Base-by-base conservation (phyloP, 1,140 invertebrate genomes). In the Medauroidea extradentata region DNA sequence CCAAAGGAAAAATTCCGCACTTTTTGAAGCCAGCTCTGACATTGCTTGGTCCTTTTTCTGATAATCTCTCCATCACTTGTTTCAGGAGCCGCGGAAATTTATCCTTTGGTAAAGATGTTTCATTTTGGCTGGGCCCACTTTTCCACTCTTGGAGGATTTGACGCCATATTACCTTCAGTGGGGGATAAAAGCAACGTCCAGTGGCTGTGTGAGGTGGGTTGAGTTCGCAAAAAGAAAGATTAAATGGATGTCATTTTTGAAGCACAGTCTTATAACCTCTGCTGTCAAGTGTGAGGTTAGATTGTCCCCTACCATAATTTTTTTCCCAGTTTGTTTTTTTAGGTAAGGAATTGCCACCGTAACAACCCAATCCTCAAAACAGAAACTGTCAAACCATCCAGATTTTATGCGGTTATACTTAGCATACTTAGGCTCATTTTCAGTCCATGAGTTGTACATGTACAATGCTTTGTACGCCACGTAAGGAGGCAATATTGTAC, bases 181-280 rank as follows among this genome's bases (percentile, higher is more conserved):
- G 70, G 13, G 61, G 46, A 64, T 75, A 57, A 73, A 69, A 39
- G 61, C 60, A 34, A 34, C 11, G 29, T 34, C 29, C 29, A 34
- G 29, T 11, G 29, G 29, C 29, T 34, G 29, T 62, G 61, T 59
- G 1, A 69, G 44, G 58, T 73, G 71, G 7, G 73, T 75, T 13
- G 67, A 60, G 57, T 76, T 75, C 23, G 71, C 49, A 41, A 75
- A 72, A 13, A 77, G 57, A 53, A 65, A 73, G 18, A 75, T 56
- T 50, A 75, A 69, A 14, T 57, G 46, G 19, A 73, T 68, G 48
- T 76, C 49, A 62, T 71, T 65, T 66, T 70, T 39, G 46, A 63
- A 21, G 57, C 68, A 68, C 19, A 59, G 43, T 23, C 13, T 59
- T n/a, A 71, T 38, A 21, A 70, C 59, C 19, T 65, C 46, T 21